Evolutionary conservation across 2,797 vertebrate species (phyloP), one percentile per base, ranked within the genome.

Genomic region (Molossus molossus): DNA sequence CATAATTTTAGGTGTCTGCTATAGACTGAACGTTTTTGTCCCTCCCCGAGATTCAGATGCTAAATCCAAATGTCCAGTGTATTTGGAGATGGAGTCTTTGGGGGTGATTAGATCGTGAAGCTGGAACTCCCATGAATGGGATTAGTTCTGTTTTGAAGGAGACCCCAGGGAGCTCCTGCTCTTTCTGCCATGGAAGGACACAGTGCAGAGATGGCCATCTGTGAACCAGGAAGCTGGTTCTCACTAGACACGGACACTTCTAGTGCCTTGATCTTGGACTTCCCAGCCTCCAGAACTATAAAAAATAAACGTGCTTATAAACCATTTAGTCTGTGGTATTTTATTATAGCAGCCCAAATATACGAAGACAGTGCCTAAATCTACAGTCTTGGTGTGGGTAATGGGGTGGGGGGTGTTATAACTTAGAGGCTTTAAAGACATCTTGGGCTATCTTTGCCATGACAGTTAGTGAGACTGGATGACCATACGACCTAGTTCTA

Each of bases 401-500:
- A 57, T 18, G 9, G 20, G 17, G 77, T 23, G 8, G 48, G 73
- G 55, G 45, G 21, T 62, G 27, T 82, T 88, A 27, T 45, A 64
- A 81, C 14, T 67, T 76, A 73, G 27, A 72, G 69, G 4, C 45
- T 95, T 82, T 88, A 29, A 88, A n/a, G 25, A 65, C 4, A 2
- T n/a, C 62, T 81, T 69, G n/a, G n/a, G 29, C 45, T 89, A 3
- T 50, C 79, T 50, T 37, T 85, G 29, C 72, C 29, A 20, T 17
- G 75, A 77, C 9, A 84, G 70, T 72, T 53, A 83, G 65, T 15
- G 64, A 86, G 75, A 50, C 50, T 60, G 45, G 18, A 15, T 91
- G 91, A 88, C 58, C 64, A 45, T 37, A 58, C 13, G 73, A 85
- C 40, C 69, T 67, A 65, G 64, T 90, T 96, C 76, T 53, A 83